A percentile compares a stretch with the other conserved stretches of the same genome.
Evolutionary conservation across 2,113 vertebrate genomes (phyloP).

Genomic region (Carassius gibelio): DNA sequence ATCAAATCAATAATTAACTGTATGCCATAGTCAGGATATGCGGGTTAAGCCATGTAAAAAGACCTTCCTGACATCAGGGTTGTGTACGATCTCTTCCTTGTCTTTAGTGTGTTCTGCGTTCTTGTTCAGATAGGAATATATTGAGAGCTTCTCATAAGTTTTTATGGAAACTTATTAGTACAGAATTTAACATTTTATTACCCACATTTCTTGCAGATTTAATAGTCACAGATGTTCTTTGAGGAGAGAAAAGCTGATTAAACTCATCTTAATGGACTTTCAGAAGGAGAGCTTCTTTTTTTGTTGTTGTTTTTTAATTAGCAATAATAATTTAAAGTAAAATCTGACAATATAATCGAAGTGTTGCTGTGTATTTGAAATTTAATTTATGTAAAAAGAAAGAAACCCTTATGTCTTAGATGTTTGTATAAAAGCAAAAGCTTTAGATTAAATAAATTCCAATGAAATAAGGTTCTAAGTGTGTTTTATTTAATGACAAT

Average conservation of each 20-base stretch:
- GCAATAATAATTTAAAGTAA: constrained; percentile 49
- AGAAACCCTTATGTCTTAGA: constrained; percentile 34
- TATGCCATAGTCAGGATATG: constrained; percentile 28
- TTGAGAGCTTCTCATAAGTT: neutral
- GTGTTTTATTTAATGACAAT: neutral
- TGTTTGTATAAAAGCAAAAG: constrained; percentile 50
- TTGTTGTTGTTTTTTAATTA: constrained; percentile 1
- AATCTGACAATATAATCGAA: constrained; percentile 35
- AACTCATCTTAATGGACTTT: constrained; percentile 19
- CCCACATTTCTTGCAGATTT: neutral
- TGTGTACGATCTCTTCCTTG: neutral
- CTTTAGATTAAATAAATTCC: constrained; percentile 54
- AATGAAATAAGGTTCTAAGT: neutral
- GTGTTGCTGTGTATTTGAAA: constrained; percentile 47
- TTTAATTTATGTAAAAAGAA: constrained; percentile 61
- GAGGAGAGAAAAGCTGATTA: neutral
- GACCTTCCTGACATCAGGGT: constrained; percentile 22
- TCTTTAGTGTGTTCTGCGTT: neutral
- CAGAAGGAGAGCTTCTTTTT: constrained; percentile 45
- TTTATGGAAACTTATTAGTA: neutral
- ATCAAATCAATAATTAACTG: neutral
- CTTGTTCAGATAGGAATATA: neutral
- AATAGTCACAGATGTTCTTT: constrained; percentile 1
- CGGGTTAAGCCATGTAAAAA: constrained; percentile 26
- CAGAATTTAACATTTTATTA: neutral